These are phyloP conservation scores for Mandrillus leucophaeus DNA, from an alignment of 2,113 vertebrate species.

Conservation along the genomic window DNA sequence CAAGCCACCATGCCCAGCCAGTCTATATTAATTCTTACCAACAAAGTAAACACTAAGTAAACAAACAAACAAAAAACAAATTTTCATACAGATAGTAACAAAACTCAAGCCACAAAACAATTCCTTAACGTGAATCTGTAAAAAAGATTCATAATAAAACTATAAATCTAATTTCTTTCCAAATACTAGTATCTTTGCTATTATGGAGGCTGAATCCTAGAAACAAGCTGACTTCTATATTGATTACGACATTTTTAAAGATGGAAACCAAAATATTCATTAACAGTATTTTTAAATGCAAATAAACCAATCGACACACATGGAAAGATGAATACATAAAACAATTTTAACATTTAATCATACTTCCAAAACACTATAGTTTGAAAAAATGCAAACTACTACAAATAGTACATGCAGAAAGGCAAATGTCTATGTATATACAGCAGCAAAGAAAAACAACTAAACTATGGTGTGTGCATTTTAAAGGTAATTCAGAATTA, in stretches of 20 bases:
- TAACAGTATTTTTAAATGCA: constrained; percentile 32
- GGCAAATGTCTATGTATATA: background rate
- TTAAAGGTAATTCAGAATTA: constrained; percentile 42
- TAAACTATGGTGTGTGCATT: background rate
- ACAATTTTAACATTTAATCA: background rate
- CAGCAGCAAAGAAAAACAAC: background rate
- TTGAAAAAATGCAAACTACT: constrained; percentile 34
- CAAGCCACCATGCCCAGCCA: too few species aligned
- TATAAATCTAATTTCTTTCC: constrained; percentile 19
- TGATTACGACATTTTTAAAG: constrained; percentile 4
- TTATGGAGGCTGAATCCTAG: background rate
- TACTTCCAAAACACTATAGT: background rate
- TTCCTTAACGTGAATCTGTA: constrained; percentile 40
- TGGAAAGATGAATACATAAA: background rate
- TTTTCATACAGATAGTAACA: background rate
- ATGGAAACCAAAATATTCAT: constrained; percentile 14
- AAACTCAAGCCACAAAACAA: constrained; percentile 29
- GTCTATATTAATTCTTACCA: background rate
- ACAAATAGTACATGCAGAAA: background rate
- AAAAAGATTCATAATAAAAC: constrained; percentile 44
- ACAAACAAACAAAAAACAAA: background rate
- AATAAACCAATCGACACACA: constrained; percentile 17
- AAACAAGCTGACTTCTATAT: constrained; percentile 41
- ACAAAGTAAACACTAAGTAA: constrained; percentile 6
- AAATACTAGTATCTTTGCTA: constrained; percentile 24